phyloP scores from a whole-genome alignment of 2,113 vertebrate species.

The Campylomormyrus numenius region DNA sequence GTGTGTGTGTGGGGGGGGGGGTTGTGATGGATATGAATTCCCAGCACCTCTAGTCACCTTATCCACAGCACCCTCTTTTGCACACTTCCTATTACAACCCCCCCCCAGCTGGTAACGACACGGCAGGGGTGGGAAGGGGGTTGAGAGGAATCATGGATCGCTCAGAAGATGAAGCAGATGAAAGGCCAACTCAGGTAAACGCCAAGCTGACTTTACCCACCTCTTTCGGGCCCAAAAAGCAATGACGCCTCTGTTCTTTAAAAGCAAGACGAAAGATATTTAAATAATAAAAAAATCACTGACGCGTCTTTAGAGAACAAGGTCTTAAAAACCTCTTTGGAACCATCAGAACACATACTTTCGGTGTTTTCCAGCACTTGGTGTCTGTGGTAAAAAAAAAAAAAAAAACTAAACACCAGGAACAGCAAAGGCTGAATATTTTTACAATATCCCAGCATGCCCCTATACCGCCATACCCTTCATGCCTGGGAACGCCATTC shows the following conservation, averaged over 20 bases:
- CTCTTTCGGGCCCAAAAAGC: background rate
- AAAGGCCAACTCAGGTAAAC: background rate
- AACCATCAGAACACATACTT: background rate
- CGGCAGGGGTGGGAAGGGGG: background rate
- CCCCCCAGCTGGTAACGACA: background rate
- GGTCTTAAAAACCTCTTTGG: conserved; percentile 13
- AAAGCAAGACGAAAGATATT: background rate
- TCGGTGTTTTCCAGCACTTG: background rate
- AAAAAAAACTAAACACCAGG: background rate
- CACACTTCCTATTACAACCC: conserved; percentile 1
- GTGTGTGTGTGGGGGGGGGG: background rate
- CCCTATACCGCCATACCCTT: background rate
- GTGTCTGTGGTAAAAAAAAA: conserved; percentile 13
- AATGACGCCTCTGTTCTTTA: background rate
- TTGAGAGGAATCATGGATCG: background rate
- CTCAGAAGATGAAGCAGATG: background rate
- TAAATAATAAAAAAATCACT: conserved; percentile 1
- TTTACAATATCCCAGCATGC: conserved; percentile 5
- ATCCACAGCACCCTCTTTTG: background rate
- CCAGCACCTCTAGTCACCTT: background rate
- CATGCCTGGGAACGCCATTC: background rate
- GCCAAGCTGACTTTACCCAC: background rate
- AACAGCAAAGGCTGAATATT: background rate
- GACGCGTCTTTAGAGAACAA: conserved; percentile 4
- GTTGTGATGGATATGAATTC: background rate